Evolutionary conservation across 2,888 invertebrate species (phyloP), one percentile per base, ranked within the genome.

Genomic region (Lampropteryx suffumata): DNA sequence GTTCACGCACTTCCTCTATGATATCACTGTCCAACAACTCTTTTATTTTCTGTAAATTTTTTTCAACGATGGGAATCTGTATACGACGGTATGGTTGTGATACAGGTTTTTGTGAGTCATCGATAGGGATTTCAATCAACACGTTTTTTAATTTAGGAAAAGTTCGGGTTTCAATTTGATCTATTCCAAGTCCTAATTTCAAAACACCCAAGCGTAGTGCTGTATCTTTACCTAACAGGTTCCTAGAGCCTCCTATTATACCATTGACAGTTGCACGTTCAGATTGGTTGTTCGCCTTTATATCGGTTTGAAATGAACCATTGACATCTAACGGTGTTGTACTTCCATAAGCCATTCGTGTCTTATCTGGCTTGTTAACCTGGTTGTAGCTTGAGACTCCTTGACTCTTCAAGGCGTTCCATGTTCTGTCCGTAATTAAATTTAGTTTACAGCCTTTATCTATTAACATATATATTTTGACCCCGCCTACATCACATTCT

Each of bases 401-500:
- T 3, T 57, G 39, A 3, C 44, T 29, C 32, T 62, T 62, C 12
- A 64, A 21, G 2, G 0, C 21, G 5, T 35, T 14, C 64, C 63
- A 67, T 0, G 62, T 59, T 27, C 61, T 28, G 5, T 58, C 55
- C 0, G 60, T 58, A 0, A 65, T 64, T 1, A 65, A 10, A 37
- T 67, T 65, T 2, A 37, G 29, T 11, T 62, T 64, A n/a, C 55
- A 58, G 3, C 62, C 60, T 0, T 60, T 63, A 34, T 64, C 63
- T 5, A 63, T 60, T 3, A 64, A 28, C 52, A 66, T 51, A 0
- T 58, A 8, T 5, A 52, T 8, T 26, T 59, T 45, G 0, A 44
- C 29, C 3, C 65, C 64, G 2, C 63, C 63, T 4, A 61, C 17
- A 4, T 34, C 14, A 34, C 61, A 61, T n/a, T n/a, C n/a, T n/a